A percentile compares a stretch with the other conserved stretches of the same genome.
phyloP scores from a whole-genome alignment of 2,797 vertebrate genomes.

The Acropternis orthonyx region DNA sequence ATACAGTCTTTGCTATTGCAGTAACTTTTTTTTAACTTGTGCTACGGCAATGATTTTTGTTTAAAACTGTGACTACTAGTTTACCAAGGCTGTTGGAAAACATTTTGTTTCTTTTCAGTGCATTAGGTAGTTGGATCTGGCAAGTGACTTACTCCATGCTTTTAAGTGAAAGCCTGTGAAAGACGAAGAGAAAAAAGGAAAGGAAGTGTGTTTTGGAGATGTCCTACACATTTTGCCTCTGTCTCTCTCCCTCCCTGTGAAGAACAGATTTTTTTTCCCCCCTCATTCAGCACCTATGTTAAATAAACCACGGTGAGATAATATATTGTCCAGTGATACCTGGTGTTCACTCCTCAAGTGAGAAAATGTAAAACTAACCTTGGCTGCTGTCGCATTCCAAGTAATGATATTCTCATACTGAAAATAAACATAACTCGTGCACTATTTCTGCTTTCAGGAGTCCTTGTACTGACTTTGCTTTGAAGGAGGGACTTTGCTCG shows the following conservation, averaged over 20 bases:
- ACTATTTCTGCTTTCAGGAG: not conserved
- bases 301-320: not conserved
- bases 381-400: not conserved
- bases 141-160: not conserved
- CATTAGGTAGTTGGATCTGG: not conserved
- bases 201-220: not conserved
- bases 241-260: not conserved
- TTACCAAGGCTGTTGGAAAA: not conserved
- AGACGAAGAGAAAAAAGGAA: not conserved
- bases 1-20: not conserved
- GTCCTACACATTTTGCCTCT: not conserved
- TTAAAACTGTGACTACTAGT: not conserved
- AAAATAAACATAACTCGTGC: not conserved
- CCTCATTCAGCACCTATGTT: not conserved
- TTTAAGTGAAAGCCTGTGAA: not conserved
- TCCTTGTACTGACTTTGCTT: not conserved
- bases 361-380: not conserved
- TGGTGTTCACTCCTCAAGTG: not conserved
- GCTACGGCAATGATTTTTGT: not conserved
- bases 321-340: not conserved
- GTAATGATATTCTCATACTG: not conserved
- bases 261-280: not conserved
- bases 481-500: not conserved
- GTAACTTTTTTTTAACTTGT: not conserved
- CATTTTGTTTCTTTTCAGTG: not conserved